Evolutionary conservation across 37 sponge, comb jelly and placozoan genomes (phyloP), one percentile per base, ranked within the genome.

Genomic region (Aplysina aerophoba): DNA sequence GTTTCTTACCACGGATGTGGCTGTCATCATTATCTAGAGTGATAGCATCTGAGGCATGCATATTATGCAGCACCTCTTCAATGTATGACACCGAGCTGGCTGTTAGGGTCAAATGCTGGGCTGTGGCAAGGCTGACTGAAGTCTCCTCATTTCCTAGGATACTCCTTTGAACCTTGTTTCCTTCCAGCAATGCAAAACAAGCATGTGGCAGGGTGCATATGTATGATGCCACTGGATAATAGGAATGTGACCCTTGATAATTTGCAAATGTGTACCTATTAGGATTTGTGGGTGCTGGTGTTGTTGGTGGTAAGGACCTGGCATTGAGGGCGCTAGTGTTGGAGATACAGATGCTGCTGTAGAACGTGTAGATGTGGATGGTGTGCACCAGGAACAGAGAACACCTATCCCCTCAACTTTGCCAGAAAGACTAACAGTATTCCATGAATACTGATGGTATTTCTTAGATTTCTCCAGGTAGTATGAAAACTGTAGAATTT

Each of bases 341-440:
- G n/a, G n/a, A n/a, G n/a, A n/a, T n/a, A n/a, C 50, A 44, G 64
- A 13, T 62, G 12, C 24, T 11, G 4, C 4, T 13, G 4, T 4
- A 28, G 12, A 6, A 13, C 4, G 64, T 62, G 4, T 11, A 62
- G 64, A 62, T 62, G 64, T 13, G 64, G 64, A 62, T 3, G 64
- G 64, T 11, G 12, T 82, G 62, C 44, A 89, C 90, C 90, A 89
- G 41, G 90, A 81, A 57, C 90, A 89, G 33, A 89, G 50, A 37
- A 85, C 74, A 40, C 90, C 90, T 30, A 85, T 56, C 17, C 79
- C 31, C 1, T 57, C 44, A 60, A 33, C 24, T 4, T 81, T 35
- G 12, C 59, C 34, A 27, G 64, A 28, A 11, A 62, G 64, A 11
- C 11, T 27, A 4, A 62, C 64, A 62, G 4, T 62, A 2, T 11